Base-by-base conservation (phyloP, 2,113 vertebrate species). In the Motacilla alba region DNA sequence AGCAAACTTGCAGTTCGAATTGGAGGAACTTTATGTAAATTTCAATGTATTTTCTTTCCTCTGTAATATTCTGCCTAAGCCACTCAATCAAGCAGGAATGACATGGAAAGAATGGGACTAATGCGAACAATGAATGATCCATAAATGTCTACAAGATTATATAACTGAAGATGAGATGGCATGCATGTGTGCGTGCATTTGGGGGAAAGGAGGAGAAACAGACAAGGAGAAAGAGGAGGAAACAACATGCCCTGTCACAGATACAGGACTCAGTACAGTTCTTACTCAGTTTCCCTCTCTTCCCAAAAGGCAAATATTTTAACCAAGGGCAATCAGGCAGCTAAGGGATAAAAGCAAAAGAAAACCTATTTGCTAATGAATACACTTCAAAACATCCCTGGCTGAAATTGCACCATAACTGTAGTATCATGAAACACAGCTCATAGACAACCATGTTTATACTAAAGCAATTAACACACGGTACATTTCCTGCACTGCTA, bases 381-480 rank as follows among this genome's bases (percentile, higher is more conserved):
- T 13, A 17, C 0, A 28, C 47, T 67, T 69, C 44, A 62, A 92
- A 95, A 73, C 31, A 80, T 41, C 75, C 35, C 70, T 60, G 50
- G 76, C 68, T 78, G 58, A 94, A 92, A 89, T 12, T 37, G 35
- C 60, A 72, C 41, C 9, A 3, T 83, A 86, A 83, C 70, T 78
- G 74, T 81, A 69, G 58, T 27, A 91, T 88, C 84, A 68, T 11
- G 52, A 77, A 80, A 46, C 6, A 18, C 50, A 64, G 75, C 76
- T 90, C 83, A 72, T 28, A 74, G 82, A 78, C 93, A 90, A 92
- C 83, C 72, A 76, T 77, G 93, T 92, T 94, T 96, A 92, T 47
- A 81, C 49, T 82, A 50, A 75, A 72, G 87, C 83, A 95, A 95
- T 95, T 88, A 94, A 91, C 74, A 90, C 87, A 78, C 43, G 9